Percentiles rank a stretch among this genome's conserved stretches.
These are phyloP conservation scores for Petrocephalus zakoni DNA, from an alignment of 2,113 vertebrate genomes.

Conservation along the genomic window DNA sequence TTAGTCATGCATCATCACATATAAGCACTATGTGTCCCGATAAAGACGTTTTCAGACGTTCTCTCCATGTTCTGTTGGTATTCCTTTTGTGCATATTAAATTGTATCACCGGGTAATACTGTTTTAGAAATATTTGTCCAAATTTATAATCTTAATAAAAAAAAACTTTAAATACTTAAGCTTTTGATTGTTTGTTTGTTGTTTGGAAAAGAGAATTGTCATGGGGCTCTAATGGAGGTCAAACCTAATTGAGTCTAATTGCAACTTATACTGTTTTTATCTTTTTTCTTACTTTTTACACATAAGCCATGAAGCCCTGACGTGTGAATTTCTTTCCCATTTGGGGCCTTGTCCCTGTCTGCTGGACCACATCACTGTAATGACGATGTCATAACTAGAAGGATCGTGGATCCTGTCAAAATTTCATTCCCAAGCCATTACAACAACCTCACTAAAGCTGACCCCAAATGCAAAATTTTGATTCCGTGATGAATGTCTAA, in stretches of 20 bases:
- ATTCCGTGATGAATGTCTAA: not conserved
- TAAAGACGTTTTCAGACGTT: slow-evolving; percentile 71
- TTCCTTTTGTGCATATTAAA: slow-evolving; percentile 80
- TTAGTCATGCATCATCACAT: slow-evolving; percentile 66
- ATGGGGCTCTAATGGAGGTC: not conserved
- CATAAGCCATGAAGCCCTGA: not conserved
- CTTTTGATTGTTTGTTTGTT: not conserved
- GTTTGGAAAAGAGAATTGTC: not conserved
- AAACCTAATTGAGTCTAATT: not conserved
- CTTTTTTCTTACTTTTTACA: not conserved
- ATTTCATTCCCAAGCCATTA: not conserved
- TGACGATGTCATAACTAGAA: not conserved
- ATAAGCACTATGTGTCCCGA: slow-evolving; percentile 77
- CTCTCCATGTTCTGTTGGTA: slow-evolving; percentile 67
- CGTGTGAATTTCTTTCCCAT: not conserved
- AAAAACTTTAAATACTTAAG: slow-evolving; percentile 45
- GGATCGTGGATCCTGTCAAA: not conserved
- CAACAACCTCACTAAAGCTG: not conserved
- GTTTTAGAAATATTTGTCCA: slow-evolving; percentile 84
- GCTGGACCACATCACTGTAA: not conserved
- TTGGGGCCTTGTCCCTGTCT: not conserved
- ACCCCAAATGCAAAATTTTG: not conserved
- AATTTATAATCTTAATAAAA: slow-evolving; percentile 93
- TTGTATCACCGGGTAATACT: slow-evolving; percentile 92
- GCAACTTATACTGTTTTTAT: not conserved